Conservation (phyloP, 2,113 vertebrate species). For the Psammodynastes pulverulentus region DNA sequence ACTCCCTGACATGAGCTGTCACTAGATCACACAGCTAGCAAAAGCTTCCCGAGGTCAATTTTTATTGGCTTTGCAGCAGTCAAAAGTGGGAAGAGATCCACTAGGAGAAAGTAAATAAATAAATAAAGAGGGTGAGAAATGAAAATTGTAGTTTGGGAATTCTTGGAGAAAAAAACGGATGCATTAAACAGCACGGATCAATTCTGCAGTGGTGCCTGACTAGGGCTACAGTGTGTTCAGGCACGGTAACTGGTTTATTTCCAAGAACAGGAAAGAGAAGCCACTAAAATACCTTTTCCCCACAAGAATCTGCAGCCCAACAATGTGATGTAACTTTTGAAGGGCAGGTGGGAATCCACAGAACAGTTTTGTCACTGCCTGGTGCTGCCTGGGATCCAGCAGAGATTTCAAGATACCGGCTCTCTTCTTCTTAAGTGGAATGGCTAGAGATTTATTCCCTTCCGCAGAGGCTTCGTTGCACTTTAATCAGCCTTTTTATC, state of each 20-base stretch:
- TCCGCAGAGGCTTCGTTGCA: background rate
- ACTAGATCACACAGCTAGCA: background rate
- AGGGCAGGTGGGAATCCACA: background rate
- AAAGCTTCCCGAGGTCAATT: background rate
- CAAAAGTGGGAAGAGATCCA: background rate
- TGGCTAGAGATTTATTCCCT: background rate
- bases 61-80: background rate
- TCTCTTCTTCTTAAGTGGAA: background rate
- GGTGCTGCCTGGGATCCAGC: background rate
- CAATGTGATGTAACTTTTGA: background rate
- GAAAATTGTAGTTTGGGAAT: background rate
- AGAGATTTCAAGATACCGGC: background rate
- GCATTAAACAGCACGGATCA: background rate
- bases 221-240: too few relatives aligned
- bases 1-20: background rate
- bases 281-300: background rate
- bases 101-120: background rate
- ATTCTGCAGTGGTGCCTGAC: background rate
- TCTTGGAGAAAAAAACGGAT: background rate
- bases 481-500: background rate
- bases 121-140: background rate
- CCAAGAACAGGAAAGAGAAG: background rate
- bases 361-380: too few relatives aligned
- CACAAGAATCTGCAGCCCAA: background rate
- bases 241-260: background rate